Evolutionary conservation across 1,140 invertebrate genomes (phyloP), one percentile per base, ranked within the genome.

Genomic region (Aphelenchoides avenae): DNA sequence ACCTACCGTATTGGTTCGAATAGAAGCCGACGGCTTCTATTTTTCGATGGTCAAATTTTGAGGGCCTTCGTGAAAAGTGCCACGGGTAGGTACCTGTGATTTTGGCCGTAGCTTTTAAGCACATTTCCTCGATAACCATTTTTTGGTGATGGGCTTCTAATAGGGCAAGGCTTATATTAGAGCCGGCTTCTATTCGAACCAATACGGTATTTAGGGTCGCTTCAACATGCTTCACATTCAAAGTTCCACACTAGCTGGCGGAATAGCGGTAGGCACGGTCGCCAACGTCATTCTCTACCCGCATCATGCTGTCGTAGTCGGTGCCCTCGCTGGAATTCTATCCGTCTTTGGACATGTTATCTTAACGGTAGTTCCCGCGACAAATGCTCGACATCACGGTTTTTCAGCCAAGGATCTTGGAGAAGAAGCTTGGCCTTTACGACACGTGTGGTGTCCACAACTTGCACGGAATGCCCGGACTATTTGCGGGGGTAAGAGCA

Each of bases 261-360:
- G 84, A 20, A 83, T 85, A 18, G 84, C 84, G 5, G 79, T 85
- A 55, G 84, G 84, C 26, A 80, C 83, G 0, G 75, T 78, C 13
- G 82, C 83, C 4, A 87, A 90, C 79, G 82, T 95, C 81, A 77
- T 81, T 49, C 72, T 92, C n/a, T 80, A 86, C 42, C 87, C 91
- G 0, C 87, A 84, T 62, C 89, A 89, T 26, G 90, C 91, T 15
- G 76, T 94, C 41, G 75, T 87, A 37, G 82, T 94, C 61, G 92
- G 92, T 13, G 82, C 84, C 39, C 66, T 86, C 27, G 87, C 90
- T 34, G 91, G 86, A 11, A 61, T 84, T 3, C 66, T 95, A 27
- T 93, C 89, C 42, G 88, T 90, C 13, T 29, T 71, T 15, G 65
- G 65, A 6, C 65, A 67, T 30, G 66, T 70, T 33, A 50, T 44